phyloP scores from a whole-genome alignment of 2,113 vertebrate genomes.

The Chamaetylas fuelleborni region DNA sequence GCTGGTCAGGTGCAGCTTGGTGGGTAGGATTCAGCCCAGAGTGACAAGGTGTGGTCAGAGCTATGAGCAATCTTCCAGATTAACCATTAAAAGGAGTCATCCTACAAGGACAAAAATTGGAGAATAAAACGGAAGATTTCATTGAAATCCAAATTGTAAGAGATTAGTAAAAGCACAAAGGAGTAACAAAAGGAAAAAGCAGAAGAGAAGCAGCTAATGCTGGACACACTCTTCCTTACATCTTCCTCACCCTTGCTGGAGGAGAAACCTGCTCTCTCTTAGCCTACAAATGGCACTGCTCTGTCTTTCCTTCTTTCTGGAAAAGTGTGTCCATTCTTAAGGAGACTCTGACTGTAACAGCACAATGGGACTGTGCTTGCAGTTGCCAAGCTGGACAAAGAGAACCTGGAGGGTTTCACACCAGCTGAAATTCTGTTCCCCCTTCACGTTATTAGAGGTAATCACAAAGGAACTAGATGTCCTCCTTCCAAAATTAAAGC shows the following conservation, averaged over 20 bases:
- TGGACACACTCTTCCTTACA: not conserved
- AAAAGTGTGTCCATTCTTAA: not conserved
- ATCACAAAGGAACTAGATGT: not conserved
- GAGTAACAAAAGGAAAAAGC: not conserved
- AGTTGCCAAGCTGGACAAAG: not conserved
- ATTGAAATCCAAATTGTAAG: not conserved
- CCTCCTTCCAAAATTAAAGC: not conserved
- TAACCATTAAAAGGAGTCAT: not conserved
- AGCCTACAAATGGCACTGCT: not conserved
- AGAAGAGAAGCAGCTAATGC: not conserved
- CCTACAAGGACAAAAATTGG: not conserved
- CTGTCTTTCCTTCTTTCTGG: not conserved
- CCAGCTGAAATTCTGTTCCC: not conserved
- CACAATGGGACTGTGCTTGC: fast-evolving
- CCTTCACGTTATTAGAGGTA: not conserved
- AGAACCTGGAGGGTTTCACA: not conserved
- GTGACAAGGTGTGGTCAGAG: not conserved
- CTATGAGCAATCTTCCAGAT: not conserved
- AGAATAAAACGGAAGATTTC: not conserved
- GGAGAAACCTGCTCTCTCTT: not conserved
- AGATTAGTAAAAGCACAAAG: not conserved
- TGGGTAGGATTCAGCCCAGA: not conserved
- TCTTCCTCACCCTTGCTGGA: not conserved
- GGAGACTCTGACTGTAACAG: not conserved
- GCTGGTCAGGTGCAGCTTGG: not conserved